A percentile compares a stretch with the other conserved stretches of the same genome.
Conservation (phyloP, 2,113 vertebrate species). For the Bubalus kerabau region DNA sequence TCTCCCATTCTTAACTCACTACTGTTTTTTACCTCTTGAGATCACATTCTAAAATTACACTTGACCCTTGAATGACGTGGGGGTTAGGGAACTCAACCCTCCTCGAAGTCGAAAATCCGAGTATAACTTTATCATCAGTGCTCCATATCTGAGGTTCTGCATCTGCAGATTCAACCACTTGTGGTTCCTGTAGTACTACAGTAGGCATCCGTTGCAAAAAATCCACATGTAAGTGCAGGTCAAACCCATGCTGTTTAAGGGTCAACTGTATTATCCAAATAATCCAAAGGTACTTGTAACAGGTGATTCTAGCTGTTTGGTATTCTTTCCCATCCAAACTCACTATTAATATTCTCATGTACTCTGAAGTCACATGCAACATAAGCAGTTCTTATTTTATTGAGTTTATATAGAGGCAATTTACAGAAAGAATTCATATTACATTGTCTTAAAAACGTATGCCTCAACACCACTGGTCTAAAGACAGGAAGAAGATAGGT, state of each 20-base stretch:
- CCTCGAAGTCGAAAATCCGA: accelerated
- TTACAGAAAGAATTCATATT: neutral
- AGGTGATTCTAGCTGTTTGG: neutral
- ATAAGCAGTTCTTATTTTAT: neutral
- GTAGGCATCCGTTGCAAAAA: neutral
- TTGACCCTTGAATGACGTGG: neutral
- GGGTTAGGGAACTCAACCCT: neutral
- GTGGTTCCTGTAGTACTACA: neutral
- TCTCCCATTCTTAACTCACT: neutral
- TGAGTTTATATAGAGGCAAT: neutral
- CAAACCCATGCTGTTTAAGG: neutral
- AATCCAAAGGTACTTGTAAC: neutral
- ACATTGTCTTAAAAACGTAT: neutral
- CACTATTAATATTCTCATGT: neutral
- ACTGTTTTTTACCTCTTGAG: neutral
- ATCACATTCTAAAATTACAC: neutral
- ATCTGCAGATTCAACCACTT: neutral
- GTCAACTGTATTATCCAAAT: neutral
- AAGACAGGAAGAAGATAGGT: neutral
- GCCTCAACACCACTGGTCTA: neutral
- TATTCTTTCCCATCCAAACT: neutral
- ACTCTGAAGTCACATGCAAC: neutral
- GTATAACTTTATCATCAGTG: neutral
- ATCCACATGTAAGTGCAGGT: neutral
- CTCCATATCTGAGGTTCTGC: neutral